Evolutionary conservation across 2,888 invertebrate species (phyloP), one percentile per base, ranked within the genome.

Genomic region (Entomobrya proxima): DNA sequence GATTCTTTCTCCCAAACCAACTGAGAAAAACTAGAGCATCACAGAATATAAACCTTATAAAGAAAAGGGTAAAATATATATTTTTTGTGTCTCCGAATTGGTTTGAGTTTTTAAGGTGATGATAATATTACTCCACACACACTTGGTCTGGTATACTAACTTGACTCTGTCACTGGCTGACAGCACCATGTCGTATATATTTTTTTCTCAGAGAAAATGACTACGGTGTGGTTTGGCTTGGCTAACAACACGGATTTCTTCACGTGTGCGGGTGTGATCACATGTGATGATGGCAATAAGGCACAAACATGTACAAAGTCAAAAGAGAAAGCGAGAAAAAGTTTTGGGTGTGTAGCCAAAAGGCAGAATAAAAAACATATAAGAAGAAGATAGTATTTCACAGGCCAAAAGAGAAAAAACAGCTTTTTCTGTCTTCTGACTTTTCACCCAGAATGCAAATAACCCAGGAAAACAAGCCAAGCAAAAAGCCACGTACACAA

Each of bases 391-490:
- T 6, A 9, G 9, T 18, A 7, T 55, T 55, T n/a, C 55, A 55
- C 55, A 15, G 15, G 9, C 18, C 15, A 15, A 55, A 35, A 37
- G 21, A 37, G 27, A 80, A 74, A 72, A 47, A 74, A 24, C 61
- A 74, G 27, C 61, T 81, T 72, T 80, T 80, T 52, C 67, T 67
- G n/a, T n/a, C n/a, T 55, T 40, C 55, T 74, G 58, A 81, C 74
- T 81, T 81, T 81, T 81, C 81, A 81, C 74, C 61, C 67, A 81
- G 74, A 81, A 81, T 81, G 44, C 72, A 61, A 81, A 81, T 81
- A 61, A 74, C 81, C 21, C 1, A 35, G n/a, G n/a, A n/a, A n/a
- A n/a, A n/a, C n/a, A n/a, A n/a, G n/a, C 35, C 67, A 67, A 79
- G 52, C 50, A 80, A 79, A 27, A 40, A 67, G 72, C 79, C 79